Base-by-base conservation (phyloP, 2,113 vertebrate species). In the Rhagologus leucostigma region DNA sequence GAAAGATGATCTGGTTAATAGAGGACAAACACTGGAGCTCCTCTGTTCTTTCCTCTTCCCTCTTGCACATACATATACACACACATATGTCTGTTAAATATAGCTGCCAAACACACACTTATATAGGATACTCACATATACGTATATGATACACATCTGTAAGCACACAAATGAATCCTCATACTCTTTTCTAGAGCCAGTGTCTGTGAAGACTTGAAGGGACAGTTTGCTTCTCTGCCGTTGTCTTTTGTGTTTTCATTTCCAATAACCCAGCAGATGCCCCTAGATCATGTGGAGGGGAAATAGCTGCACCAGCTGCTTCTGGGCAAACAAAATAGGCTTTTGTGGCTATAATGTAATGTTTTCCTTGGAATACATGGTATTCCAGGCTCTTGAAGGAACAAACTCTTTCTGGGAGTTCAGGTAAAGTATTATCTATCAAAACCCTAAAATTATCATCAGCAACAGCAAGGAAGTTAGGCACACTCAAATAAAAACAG, bases 1-100 rank as follows among this genome's bases (percentile, higher is more conserved):
- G 96, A 97, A 96, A 78, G 81, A 94, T 97, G 97, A 93, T 90
- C 87, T 96, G 94, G 70, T 96, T 96, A 96, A 89, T 59, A 95
- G 91, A 97, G 94, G 87, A 97, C 89, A 94, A 97, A 96, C 82
- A 91, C 55, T 94, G 90, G 64, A 89, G 46, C 65, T 95, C 89
- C 74, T 94, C 85, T 68, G 3, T 71, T 93, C 69, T 81, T 78
- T 78, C 64, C 47, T 93, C 32, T 82, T 91, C 9, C 37, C 24
- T 71, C 56, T 91, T 24, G 60, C 41, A 44, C 32, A 67, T 18
- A 37, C 10, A 39, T 20, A 69, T 14, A 27, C 7, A 57, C 13
- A 24, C 18, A 27, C 52, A 8, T 21, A 24, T 2, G 2, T 52
- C 47, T 78, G 22, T 52, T 55, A 35, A 16, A 27, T 20, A 74